Conservation (phyloP, 2,888 invertebrate species). For the Brenthis hecate region DNA sequence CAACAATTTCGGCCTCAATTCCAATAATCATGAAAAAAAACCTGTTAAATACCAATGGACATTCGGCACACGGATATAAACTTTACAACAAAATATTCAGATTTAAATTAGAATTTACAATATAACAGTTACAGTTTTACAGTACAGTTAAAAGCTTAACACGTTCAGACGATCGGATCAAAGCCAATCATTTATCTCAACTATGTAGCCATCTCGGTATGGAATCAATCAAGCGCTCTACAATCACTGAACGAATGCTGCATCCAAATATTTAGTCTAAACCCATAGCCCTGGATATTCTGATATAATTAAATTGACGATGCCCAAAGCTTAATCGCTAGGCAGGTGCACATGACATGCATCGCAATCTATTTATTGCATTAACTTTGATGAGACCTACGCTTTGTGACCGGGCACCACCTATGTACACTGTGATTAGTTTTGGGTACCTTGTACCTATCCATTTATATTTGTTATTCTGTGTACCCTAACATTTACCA, state of each 20-base stretch:
- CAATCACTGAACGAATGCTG: neutral
- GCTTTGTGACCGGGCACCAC: conserved; percentile 30
- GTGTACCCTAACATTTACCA: neutral
- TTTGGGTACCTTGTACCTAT: neutral
- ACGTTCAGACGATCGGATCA: conserved; percentile 1
- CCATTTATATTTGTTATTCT: neutral
- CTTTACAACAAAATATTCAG: no score
- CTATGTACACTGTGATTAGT: conserved; percentile 12
- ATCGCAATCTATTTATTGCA: conserved; percentile 63
- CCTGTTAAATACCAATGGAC: no score
- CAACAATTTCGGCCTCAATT: no score
- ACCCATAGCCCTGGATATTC: conserved; percentile 27
- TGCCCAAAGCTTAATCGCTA: conserved; percentile 63
- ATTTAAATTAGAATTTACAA: no score
- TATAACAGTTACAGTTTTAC: neutral
- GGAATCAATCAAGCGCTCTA: neutral
- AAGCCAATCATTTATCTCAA: conserved; percentile 19
- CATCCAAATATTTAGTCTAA: conserved; percentile 5
- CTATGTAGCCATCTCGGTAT: conserved; percentile 7
- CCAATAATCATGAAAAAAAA: no score
- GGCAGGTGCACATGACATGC: conserved; percentile 70
- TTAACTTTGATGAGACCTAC: conserved; percentile 47
- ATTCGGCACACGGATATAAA: no score
- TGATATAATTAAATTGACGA: conserved; percentile 34
- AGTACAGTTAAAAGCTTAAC: neutral